Evolutionary conservation across 1,140 invertebrate species (phyloP).

Genomic region (Kradibia gibbosae): DNA sequence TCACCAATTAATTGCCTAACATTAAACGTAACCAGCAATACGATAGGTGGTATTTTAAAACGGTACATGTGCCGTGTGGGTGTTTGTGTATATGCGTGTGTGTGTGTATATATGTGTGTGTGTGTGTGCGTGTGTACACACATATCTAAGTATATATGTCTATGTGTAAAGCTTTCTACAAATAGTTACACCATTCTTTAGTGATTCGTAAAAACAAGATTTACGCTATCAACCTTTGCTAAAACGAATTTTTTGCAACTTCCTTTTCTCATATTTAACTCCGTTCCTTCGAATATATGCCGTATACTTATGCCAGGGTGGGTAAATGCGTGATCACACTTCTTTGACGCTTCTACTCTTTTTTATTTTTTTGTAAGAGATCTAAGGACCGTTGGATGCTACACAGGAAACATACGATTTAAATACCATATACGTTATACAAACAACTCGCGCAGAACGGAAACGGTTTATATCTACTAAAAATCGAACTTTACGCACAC

Average conservation of each 20-base stretch:
- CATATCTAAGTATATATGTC: no score
- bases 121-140: slow-evolving; percentile 35
- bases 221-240: slow-evolving; percentile 42
- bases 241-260: slow-evolving; percentile 39
- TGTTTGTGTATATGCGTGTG: slow-evolving; percentile 54
- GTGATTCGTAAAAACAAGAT: slow-evolving; percentile 43
- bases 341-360: slow-evolving; percentile 58
- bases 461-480: slow-evolving; percentile 34
- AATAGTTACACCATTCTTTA: slow-evolving; percentile 64
- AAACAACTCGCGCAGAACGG: slow-evolving; percentile 33
- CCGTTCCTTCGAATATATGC: slow-evolving; percentile 56
- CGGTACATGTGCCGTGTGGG: slow-evolving; percentile 26
- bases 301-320: slow-evolving; percentile 67
- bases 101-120: slow-evolving; percentile 55
- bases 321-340: slow-evolving; percentile 64
- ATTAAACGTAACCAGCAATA: slow-evolving; percentile 67
- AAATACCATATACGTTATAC: slow-evolving; percentile 37
- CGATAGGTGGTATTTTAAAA: slow-evolving; percentile 58
- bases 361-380: slow-evolving; percentile 36
- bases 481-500: slow-evolving; percentile 31
- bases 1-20: slow-evolving; percentile 65
- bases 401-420: slow-evolving; percentile 42
- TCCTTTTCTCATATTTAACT: slow-evolving; percentile 26
- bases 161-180: slow-evolving; percentile 70
- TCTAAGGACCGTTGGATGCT: slow-evolving; percentile 16